Base-by-base conservation (phyloP, 2,113 vertebrate genomes). In the Corydoras sp. region DNA sequence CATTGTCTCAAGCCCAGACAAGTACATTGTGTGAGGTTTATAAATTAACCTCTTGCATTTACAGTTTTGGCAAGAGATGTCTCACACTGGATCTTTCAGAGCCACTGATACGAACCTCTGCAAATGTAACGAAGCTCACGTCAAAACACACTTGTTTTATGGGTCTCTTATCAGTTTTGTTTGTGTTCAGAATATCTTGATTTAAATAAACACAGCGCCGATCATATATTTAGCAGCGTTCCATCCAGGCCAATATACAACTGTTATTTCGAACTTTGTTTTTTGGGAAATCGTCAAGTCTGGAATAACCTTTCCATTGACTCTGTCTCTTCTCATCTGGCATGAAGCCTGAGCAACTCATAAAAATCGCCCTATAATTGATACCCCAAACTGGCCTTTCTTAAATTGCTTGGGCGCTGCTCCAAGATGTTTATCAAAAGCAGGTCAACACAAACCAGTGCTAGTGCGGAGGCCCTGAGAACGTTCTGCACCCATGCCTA, bases 1-100 rank as follows among this genome's bases (percentile, higher is more conserved):
- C 82, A 80, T 83, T 81, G 73, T 74, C 80, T 87, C 89, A 85
- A 80, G 89, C 86, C 82, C 79, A 84, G 83, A 85, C 88, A 86
- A 77, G 85, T 68, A 76, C 77, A 81, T 77, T 82, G 72, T 82
- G 79, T 80, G 78, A 81, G 72, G 80, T 86, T 87, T 86, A 87
- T 82, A 85, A 83, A 84, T 87, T 71, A 82, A 85, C 73, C 84
- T 86, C 72, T 81, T 82, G 82, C 83, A 82, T 81, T 58, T 85
- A 78, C 79, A 83, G 77, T 76, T 80, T 81, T 81, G 78, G 73
- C 80, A 77, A 71, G 55, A 49, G 73, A 74, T 14, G 58, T 81
- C 77, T 76, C 48, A 64, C 61, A 58, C 14, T 68, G 69, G 80
- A 77, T 76, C 71, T 58, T 77, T 77, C 58, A 50, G 53, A 73